These are phyloP conservation scores for Bradypodion pumilum DNA, from an alignment of 2,797 vertebrate species.

Conservation along the genomic window DNA sequence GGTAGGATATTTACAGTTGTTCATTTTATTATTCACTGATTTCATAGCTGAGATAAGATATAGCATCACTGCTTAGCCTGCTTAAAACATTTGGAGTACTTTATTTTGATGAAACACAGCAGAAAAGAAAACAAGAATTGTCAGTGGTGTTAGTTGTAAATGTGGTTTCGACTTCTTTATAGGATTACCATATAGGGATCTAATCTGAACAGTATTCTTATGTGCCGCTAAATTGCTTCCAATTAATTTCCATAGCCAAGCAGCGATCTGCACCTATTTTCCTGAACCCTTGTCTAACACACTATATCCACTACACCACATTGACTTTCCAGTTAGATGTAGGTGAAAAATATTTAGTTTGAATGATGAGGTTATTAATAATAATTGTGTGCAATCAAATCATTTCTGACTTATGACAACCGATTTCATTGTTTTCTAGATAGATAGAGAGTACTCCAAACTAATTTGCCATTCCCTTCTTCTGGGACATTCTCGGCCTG, in stretches of 20 bases:
- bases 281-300: no score
- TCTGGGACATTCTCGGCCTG: no score
- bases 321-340: neutral
- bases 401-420: no score
- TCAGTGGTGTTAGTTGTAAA: neutral
- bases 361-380: neutral
- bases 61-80: neutral
- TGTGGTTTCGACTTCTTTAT: neutral
- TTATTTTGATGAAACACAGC: neutral
- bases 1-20: constrained; percentile 8
- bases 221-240: no score
- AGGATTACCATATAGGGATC: neutral
- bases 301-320: no score
- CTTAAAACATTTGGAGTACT: neutral
- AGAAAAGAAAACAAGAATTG: neutral
- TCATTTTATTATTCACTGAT: constrained; percentile 13
- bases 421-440: no score
- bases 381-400: no score
- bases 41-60: neutral
- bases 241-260: no score
- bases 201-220: neutral
- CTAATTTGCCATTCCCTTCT: no score
- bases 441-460: no score
- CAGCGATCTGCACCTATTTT: no score
- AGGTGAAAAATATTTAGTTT: neutral